phyloP scores from a whole-genome alignment of 2,113 vertebrate genomes.

The Prunella himalayana region DNA sequence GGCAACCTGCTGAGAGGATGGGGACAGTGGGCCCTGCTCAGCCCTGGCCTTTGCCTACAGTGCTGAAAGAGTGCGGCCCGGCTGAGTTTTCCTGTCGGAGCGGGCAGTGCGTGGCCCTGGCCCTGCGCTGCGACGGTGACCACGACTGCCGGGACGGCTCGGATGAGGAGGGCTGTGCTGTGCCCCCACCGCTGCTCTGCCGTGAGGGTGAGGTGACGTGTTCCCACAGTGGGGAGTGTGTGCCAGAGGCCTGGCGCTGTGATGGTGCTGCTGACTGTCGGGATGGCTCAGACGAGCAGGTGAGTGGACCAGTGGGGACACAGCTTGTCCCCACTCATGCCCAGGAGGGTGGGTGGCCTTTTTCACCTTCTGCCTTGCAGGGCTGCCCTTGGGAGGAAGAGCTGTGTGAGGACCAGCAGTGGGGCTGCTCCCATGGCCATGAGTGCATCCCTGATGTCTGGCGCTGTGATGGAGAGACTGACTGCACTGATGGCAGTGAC shows the following conservation, averaged over 20 bases:
- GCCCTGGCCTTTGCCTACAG: slow-evolving; percentile 29
- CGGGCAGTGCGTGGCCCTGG: slow-evolving; percentile 80
- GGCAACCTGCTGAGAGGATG: neutral
- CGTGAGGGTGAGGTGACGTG: slow-evolving; percentile 65
- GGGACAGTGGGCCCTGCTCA: neutral
- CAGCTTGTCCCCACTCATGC: rapidly evolving
- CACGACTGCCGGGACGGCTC: slow-evolving; percentile 83
- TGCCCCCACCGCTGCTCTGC: slow-evolving; percentile 68
- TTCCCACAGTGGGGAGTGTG: slow-evolving; percentile 75
- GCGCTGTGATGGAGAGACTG: slow-evolving; percentile 80
- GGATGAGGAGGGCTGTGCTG: slow-evolving; percentile 77
- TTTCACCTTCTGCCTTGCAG: neutral
- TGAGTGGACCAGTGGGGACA: neutral
- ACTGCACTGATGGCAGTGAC: slow-evolving; percentile 81
- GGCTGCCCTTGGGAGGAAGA: neutral
- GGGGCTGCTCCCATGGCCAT: slow-evolving; percentile 70
- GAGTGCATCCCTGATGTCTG: slow-evolving; percentile 81
- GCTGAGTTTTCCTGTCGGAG: slow-evolving; percentile 75
- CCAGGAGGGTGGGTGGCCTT: neutral
- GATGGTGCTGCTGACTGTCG: slow-evolving; percentile 83
- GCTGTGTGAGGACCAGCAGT: slow-evolving; percentile 61
- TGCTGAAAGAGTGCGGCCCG: slow-evolving; percentile 46
- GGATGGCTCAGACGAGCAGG: slow-evolving; percentile 86
- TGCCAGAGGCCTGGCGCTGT: slow-evolving; percentile 84
- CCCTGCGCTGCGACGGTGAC: slow-evolving; percentile 83